These are phyloP conservation scores for Oxyruncus cristatus DNA, from an alignment of 2,113 vertebrate species.

Conservation along the genomic window DNA sequence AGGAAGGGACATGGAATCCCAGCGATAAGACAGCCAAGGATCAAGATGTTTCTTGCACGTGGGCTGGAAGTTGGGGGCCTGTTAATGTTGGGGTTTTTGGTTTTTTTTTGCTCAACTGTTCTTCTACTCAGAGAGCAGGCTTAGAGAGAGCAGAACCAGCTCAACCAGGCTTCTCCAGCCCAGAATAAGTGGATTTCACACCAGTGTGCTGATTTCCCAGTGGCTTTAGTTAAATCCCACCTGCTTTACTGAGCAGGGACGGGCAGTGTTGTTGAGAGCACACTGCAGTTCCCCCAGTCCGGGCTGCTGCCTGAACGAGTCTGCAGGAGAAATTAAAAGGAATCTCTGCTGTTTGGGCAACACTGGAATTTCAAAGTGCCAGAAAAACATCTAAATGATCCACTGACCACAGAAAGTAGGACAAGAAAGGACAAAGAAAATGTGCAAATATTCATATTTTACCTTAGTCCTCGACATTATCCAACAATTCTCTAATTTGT, in stretches of 20 bases:
- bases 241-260: background rate
- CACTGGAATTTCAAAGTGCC: too few species aligned
- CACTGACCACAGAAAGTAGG: too few species aligned
- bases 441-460: too few species aligned
- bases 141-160: background rate
- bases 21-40: background rate
- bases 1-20: background rate
- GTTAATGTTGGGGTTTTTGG: background rate
- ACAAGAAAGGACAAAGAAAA: too few species aligned
- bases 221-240: background rate
- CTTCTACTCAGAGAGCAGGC: background rate
- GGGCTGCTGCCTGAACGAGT: background rate
- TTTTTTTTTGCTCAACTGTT: background rate
- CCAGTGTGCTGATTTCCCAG: rapidly evolving
- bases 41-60: background rate
- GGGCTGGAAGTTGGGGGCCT: background rate
- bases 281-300: background rate
- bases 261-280: background rate
- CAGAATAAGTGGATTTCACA: background rate
- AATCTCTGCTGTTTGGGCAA: too few species aligned
- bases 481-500: too few species aligned
- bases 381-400: too few species aligned
- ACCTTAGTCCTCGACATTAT: too few species aligned
- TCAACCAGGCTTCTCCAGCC: background rate
- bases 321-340: background rate